Percentiles rank a stretch among this genome's conserved stretches.
These are phyloP conservation scores for Sarcophaga bullata DNA, from an alignment of 1,140 invertebrate species.

Conservation along the genomic window DNA sequence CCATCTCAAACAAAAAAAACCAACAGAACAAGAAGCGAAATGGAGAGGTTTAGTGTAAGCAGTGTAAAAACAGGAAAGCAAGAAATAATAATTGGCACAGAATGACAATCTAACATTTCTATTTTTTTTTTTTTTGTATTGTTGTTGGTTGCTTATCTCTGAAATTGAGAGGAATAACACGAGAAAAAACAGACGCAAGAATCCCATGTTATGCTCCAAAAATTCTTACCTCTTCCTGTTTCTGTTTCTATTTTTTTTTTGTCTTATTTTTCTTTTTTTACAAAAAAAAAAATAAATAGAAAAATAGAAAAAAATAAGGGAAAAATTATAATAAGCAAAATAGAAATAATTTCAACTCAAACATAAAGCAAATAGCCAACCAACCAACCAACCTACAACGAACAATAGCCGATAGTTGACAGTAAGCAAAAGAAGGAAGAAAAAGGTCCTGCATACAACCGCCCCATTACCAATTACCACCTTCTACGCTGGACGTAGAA, in stretches of 20 bases:
- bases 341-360: slow-evolving; percentile 35
- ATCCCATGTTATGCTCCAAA: too few relatives aligned
- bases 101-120: slow-evolving; percentile 37
- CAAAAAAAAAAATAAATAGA: too few relatives aligned
- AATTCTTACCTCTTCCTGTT: too few relatives aligned
- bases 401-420: too few relatives aligned
- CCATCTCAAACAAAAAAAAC: background rate
- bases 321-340: slow-evolving; percentile 34
- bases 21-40: too few relatives aligned
- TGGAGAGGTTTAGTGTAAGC: background rate
- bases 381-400: background rate
- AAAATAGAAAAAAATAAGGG: too few relatives aligned
- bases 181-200: too few relatives aligned
- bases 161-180: background rate
- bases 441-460: background rate
- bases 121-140: background rate
- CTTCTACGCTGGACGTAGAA: background rate
- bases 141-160: background rate
- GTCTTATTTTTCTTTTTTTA: too few relatives aligned
- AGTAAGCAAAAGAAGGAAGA: background rate
- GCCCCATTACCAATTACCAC: background rate
- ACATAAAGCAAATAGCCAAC: background rate
- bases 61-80: background rate
- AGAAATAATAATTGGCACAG: slow-evolving; percentile 29
- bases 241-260: too few relatives aligned